These are phyloP conservation scores for Sternotherus odoratus DNA, from an alignment of 2,797 vertebrate genomes.

Conservation along the genomic window DNA sequence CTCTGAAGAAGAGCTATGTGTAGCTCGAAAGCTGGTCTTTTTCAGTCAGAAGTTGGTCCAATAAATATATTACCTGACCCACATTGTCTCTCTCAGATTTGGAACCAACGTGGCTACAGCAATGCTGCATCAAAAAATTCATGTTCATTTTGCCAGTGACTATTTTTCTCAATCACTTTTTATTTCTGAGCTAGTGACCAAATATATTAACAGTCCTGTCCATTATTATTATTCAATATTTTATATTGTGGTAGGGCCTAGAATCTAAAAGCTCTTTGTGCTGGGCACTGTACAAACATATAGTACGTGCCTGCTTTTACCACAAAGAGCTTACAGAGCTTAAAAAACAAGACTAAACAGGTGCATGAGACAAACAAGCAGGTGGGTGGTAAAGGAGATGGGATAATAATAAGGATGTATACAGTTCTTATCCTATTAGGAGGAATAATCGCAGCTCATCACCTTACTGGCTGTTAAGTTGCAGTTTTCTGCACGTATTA, in stretches of 20 bases:
- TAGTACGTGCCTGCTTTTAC: background rate
- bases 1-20: background rate
- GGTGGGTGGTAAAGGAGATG: background rate
- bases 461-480: background rate
- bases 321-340: background rate
- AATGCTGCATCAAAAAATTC: background rate
- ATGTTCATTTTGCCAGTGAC: background rate
- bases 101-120: background rate
- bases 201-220: background rate
- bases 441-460: background rate
- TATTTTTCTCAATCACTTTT: background rate
- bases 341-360: background rate
- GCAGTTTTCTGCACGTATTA: accelerated
- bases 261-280: background rate
- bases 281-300: background rate
- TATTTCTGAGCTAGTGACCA: background rate
- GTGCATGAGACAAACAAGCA: background rate
- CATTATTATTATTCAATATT: background rate
- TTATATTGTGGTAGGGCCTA: too few species aligned
- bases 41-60: background rate
- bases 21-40: background rate
- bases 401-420: background rate
- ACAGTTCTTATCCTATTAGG: background rate
- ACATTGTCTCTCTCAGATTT: background rate
- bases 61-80: background rate